A percentile compares a stretch with the other conserved stretches of the same genome.
Evolutionary conservation across 2,113 vertebrate species (phyloP).

Genomic region (Festucalex cinctus): DNA sequence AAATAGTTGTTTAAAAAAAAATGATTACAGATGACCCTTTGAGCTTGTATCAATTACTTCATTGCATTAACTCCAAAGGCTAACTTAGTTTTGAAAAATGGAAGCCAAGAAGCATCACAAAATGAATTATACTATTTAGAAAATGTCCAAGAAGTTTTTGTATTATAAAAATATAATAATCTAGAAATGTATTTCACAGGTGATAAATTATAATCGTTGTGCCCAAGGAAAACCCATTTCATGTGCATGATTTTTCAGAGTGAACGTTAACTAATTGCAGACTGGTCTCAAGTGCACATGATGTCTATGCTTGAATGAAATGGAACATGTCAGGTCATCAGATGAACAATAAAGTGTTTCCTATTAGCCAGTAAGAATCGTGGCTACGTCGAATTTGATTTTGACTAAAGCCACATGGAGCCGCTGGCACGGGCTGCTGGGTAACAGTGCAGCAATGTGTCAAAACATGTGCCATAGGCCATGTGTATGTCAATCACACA

Average conservation of each 20-base stretch:
- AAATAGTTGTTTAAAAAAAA: too few relatives aligned
- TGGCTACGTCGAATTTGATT: slow-evolving; percentile 35
- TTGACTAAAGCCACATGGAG: slow-evolving; percentile 58
- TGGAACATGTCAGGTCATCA: slow-evolving; percentile 28
- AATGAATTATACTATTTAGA: background rate
- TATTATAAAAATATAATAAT: background rate
- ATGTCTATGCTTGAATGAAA: slow-evolving; percentile 46
- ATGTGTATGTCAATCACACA: too few relatives aligned
- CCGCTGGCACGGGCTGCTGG: slow-evolving; percentile 37
- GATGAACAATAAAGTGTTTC: slow-evolving; percentile 26
- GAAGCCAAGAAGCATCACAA: background rate
- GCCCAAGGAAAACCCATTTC: background rate
- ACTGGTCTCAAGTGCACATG: slow-evolving; percentile 12
- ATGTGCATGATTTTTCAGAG: background rate
- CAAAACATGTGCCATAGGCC: slow-evolving; percentile 7
- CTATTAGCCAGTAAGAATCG: slow-evolving; percentile 42
- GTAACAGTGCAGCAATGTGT: slow-evolving; percentile 24
- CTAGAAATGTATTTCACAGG: background rate
- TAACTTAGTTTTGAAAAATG: background rate
- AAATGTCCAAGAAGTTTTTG: background rate
- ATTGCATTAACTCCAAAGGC: background rate
- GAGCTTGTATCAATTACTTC: background rate
- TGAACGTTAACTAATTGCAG: slow-evolving; percentile 1
- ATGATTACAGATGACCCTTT: too few relatives aligned
- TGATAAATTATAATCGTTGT: background rate